Percentiles rank a stretch among this genome's conserved stretches.
Evolutionary conservation across 2,797 vertebrate species (phyloP).

Genomic region (Scolopax rusticola): DNA sequence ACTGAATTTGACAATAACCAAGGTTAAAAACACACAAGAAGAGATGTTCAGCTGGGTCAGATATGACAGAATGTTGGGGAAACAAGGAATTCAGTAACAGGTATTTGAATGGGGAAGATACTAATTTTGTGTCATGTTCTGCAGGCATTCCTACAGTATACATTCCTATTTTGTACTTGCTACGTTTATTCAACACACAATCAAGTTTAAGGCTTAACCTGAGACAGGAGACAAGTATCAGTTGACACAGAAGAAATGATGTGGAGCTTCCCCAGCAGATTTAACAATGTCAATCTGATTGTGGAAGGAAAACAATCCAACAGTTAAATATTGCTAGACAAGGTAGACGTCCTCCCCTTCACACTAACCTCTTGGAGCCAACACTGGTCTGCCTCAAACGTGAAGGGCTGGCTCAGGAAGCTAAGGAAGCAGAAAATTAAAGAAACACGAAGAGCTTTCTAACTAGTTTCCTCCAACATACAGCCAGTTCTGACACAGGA

Average conservation of each 20-base stretch:
- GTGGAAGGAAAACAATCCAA: neutral
- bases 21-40: neutral
- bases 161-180: neutral
- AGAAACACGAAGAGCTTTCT: neutral
- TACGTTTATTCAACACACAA: neutral
- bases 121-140: neutral
- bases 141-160: neutral
- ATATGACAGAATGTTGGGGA: neutral
- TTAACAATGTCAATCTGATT: neutral
- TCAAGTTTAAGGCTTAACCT: neutral
- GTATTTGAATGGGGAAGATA: neutral
- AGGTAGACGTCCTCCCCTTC: neutral
- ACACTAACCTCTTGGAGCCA: neutral
- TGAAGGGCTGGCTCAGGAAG: neutral
- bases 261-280: neutral
- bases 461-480: neutral
- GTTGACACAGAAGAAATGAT: neutral
- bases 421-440: neutral
- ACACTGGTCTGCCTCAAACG: neutral
- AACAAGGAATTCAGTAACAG: neutral
- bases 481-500: neutral
- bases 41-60: neutral
- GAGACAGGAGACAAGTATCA: neutral
- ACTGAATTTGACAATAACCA: neutral
- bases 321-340: neutral